Percentiles rank a stretch among this genome's conserved stretches.
Conservation (phyloP, 92 coral and sea anemone species). For the Epizoanthus fatuus region DNA sequence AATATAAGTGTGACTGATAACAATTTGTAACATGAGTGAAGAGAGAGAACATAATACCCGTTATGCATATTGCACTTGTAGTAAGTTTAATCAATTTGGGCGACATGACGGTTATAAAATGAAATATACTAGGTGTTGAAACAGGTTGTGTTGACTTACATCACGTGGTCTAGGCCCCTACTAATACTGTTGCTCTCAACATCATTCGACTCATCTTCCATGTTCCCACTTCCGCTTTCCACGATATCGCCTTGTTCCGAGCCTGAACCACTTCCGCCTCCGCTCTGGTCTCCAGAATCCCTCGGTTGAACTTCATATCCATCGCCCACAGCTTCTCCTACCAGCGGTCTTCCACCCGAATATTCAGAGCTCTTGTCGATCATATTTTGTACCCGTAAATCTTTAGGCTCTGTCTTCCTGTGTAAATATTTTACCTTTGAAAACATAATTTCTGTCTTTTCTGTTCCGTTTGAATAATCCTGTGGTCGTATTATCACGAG, state of each 20-base stretch:
- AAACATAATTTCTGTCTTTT: background rate
- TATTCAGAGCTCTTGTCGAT: background rate
- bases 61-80: too few species aligned
- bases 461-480: background rate
- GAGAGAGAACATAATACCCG: too few species aligned
- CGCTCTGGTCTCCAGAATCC: background rate
- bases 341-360: conserved; percentile 5
- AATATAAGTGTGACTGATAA: too few species aligned
- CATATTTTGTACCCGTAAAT: background rate
- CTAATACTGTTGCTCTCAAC: background rate
- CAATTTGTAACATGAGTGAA: too few species aligned
- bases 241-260: background rate
- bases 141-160: background rate
- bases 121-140: background rate
- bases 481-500: background rate
- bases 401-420: background rate
- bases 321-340: background rate
- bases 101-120: too few species aligned
- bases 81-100: too few species aligned
- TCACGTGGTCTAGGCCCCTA: background rate
- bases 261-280: conserved; percentile 27
- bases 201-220: background rate
- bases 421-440: background rate
- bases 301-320: background rate
- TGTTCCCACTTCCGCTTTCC: background rate